Evolutionary conservation across 2,888 invertebrate genomes (phyloP), one percentile per base, ranked within the genome.

Genomic region (Phalangium opilio): DNA sequence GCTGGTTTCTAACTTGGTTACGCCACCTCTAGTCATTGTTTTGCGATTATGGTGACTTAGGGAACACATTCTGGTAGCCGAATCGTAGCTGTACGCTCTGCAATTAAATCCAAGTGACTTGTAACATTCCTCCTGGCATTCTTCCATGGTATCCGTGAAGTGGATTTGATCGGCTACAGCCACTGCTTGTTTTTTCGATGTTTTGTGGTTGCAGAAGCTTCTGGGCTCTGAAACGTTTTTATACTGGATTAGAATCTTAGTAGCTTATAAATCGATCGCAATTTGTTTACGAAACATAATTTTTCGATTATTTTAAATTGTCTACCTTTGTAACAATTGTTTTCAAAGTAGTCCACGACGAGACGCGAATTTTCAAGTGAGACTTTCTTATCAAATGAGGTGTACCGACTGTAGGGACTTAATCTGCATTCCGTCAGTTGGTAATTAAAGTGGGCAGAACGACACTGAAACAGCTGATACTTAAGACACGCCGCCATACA

Each of bases 371-470:
- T 33, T 19, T 45, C 49, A n/a, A 53, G 45, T 1, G 49, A 19
- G 12, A 54, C 49, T 3, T 34, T 21, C 43, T 55, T 51, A 32
- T 61, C 63, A 1, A 70, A 68, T 44, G 65, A 62, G 3, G 67
- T 65, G 43, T 70, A 61, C 42, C 71, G 58, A 57, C 70, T 69
- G 51, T 69, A 67, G 19, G 68, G 62, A 51, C 68, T 69, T 32
- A 72, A 59, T 15, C 66, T 64, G 57, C 70, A 71, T 52, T 66
- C 66, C 8, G 63, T 63, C 4, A 63, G 64, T 56, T 61, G 59
- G 44, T 69, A 64, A 59, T 71, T 68, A 61, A 69, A 72, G 60
- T 71, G 70, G 32, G 69, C 71, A 2, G 70, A 71, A 33, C 69
- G 64, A 57, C 71, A 71, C 15, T 57, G 56, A 48, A 67, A 68